These are phyloP conservation scores for Thecophora atra DNA, from an alignment of 2,888 invertebrate genomes.

Conservation along the genomic window DNA sequence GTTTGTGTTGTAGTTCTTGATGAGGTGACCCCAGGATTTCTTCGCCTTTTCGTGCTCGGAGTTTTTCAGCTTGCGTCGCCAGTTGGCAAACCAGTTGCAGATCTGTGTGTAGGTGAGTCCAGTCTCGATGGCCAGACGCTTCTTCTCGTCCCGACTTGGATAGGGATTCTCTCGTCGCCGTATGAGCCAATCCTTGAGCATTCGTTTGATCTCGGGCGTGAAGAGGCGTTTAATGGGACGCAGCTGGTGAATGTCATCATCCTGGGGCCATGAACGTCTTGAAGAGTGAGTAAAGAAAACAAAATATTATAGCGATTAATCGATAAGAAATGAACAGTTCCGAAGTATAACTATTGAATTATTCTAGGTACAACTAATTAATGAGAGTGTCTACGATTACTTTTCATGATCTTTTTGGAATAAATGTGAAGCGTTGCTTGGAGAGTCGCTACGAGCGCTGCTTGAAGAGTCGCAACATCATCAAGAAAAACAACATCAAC, in stretches of 20 bases:
- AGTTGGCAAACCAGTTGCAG: conserved; percentile 84
- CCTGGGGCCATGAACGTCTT: conserved; percentile 64
- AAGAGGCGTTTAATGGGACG: conserved; percentile 78
- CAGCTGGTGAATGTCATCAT: conserved; percentile 66
- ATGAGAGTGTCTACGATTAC: too few species aligned
- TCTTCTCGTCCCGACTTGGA: conserved; percentile 81
- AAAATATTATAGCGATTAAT: not conserved
- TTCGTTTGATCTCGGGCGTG: conserved; percentile 81
- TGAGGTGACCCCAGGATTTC: conserved; percentile 79
- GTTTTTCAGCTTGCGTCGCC: conserved; percentile 81
- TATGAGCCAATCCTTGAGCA: conserved; percentile 81
- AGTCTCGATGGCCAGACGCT: conserved; percentile 76
- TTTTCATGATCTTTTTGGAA: too few species aligned
- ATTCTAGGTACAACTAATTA: too few species aligned
- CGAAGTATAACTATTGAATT: too few species aligned
- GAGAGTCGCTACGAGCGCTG: too few species aligned
- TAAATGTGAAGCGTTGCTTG: too few species aligned
- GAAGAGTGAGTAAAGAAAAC: not conserved
- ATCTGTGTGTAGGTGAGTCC: conserved; percentile 83
- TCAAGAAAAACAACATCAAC: too few species aligned
- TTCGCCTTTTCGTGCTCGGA: conserved; percentile 75
- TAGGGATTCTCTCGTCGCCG: conserved; percentile 81
- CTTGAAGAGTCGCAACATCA: too few species aligned
- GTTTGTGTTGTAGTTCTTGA: conserved; percentile 75
- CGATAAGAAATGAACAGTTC: not conserved